phyloP scores from a whole-genome alignment of 2,888 invertebrate species.

The Acrocera orbiculus region DNA sequence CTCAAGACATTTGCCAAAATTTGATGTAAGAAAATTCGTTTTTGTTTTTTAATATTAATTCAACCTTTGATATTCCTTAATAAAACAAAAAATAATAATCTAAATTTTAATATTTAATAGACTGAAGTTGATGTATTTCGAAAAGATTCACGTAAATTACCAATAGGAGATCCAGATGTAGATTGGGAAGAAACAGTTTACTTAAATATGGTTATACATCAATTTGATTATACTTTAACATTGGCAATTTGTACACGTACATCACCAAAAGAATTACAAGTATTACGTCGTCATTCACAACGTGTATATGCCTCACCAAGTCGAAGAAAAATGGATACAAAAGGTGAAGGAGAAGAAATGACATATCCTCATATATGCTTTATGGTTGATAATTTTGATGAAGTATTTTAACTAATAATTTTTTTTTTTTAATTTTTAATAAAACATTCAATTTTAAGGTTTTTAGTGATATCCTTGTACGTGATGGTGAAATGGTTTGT shows the following conservation, averaged over 20 bases:
- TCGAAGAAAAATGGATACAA: constrained; percentile 90
- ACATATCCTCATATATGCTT: constrained; percentile 99
- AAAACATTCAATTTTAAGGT: constrained; percentile 42
- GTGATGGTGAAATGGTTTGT: constrained; percentile 98
- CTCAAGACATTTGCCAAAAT: constrained; percentile 73
- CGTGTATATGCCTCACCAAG: constrained; percentile 96
- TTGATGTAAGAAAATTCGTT: constrained; percentile 44
- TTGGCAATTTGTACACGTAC: constrained; percentile 96
- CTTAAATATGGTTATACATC: constrained; percentile 92
- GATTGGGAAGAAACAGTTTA: constrained; percentile 99
- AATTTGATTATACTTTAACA: constrained; percentile 95
- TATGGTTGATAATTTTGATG: constrained; percentile 98
- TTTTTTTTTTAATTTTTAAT: too few relatives aligned
- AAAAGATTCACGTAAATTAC: constrained; percentile 90
- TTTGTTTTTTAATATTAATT: background rate
- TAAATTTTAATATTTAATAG: constrained; percentile 28
- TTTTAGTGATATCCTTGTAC: constrained; percentile 90
- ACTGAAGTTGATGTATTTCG: constrained; percentile 94
- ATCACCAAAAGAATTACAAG: constrained; percentile 93
- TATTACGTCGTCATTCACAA: constrained; percentile 77
- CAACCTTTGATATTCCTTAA: background rate
- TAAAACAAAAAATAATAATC: too few relatives aligned
- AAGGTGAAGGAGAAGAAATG: constrained; percentile 96
- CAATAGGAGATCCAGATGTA: constrained; percentile 87
- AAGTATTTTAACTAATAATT: constrained; percentile 37